These are phyloP conservation scores for Lasaia peninsularis DNA, from an alignment of 1,140 invertebrate genomes.

Conservation along the genomic window DNA sequence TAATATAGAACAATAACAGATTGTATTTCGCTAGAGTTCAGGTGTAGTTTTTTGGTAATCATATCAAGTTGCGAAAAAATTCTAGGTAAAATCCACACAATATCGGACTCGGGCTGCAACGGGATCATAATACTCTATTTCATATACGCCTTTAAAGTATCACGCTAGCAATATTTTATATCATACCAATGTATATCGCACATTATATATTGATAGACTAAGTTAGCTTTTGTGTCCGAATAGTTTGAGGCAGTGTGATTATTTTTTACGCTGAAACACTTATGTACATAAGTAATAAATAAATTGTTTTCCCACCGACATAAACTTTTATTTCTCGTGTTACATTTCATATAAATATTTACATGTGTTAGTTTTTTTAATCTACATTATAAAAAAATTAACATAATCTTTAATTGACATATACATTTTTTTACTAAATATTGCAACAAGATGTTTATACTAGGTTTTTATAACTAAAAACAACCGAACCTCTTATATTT, in stretches of 20 bases:
- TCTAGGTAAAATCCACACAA: not conserved
- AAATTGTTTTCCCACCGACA: conserved; percentile 68
- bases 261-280: conserved; percentile 60
- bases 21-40: no score
- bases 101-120: not conserved
- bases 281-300: conserved; percentile 60
- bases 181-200: conserved; percentile 49
- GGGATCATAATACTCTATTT: conserved; percentile 18
- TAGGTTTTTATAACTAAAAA: not conserved
- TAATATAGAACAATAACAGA: no score
- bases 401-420: conserved; percentile 3
- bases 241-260: conserved; percentile 54
- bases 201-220: conserved; percentile 48
- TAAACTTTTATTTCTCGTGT: conserved; percentile 22
- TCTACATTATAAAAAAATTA: not conserved
- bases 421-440: not conserved
- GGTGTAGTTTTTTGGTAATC: no score
- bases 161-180: conserved; percentile 48
- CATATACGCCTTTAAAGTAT: conserved; percentile 21
- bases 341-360: conserved; percentile 9
- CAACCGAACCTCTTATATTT: no score
- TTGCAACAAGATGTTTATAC: not conserved
- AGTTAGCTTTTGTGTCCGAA: conserved; percentile 52
- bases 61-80: not conserved
- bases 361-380: not conserved